Percentiles rank a stretch among this genome's conserved stretches.
These are phyloP conservation scores for Platalea minor DNA, from an alignment of 2,797 vertebrate genomes.

Conservation along the genomic window DNA sequence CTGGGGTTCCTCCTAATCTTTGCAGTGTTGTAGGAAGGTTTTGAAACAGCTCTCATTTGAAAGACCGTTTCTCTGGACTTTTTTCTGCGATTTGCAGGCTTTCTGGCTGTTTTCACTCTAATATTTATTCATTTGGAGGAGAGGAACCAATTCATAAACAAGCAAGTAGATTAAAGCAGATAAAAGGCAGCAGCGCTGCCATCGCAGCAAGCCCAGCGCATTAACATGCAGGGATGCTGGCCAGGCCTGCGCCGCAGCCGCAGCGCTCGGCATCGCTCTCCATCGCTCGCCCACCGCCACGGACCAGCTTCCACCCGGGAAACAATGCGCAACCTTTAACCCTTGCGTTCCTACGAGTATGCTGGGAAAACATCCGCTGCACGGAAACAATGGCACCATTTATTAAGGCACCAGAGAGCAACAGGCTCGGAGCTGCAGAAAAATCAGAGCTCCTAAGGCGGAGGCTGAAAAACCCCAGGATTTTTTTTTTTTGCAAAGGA, in stretches of 20 bases:
- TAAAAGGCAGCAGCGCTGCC: background rate
- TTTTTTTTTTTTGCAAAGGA: background rate
- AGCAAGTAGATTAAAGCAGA: background rate
- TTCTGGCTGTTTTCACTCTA: background rate
- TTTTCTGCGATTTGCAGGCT: background rate
- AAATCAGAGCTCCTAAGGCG: background rate
- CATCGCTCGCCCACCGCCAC: background rate
- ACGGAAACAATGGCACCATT: constrained; percentile 44
- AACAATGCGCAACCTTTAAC: constrained; percentile 61
- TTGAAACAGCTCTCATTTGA: background rate
- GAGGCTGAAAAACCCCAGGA: background rate
- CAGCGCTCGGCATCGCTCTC: background rate
- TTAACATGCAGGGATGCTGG: background rate
- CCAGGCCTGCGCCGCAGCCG: background rate
- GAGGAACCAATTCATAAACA: background rate
- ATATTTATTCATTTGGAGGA: background rate
- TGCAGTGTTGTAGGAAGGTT: background rate
- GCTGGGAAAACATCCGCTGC: constrained; percentile 46
- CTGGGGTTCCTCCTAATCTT: background rate
- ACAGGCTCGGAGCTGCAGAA: constrained; percentile 1
- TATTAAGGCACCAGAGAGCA: background rate
- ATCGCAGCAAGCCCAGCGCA: background rate
- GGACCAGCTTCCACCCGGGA: background rate
- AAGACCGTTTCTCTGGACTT: background rate
- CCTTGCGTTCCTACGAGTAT: background rate